Evolutionary conservation across 1,140 invertebrate genomes (phyloP), one percentile per base, ranked within the genome.

Genomic region (Sipha flava): DNA sequence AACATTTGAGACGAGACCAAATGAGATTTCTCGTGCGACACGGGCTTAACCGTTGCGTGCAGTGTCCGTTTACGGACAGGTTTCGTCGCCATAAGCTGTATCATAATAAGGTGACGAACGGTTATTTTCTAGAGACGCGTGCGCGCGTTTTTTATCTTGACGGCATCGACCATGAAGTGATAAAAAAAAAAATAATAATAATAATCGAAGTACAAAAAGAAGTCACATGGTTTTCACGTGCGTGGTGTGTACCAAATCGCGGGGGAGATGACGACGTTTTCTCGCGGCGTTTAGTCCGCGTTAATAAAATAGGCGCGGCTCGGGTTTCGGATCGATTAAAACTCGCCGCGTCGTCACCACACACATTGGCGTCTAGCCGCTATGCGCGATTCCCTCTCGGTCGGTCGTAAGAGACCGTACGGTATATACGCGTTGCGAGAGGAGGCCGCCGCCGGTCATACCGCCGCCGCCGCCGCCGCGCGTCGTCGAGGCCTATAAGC

Each of bases 151-250:
- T n/a, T n/a, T n/a, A n/a, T n/a, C n/a, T n/a, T n/a, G n/a, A n/a
- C n/a, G n/a, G n/a, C n/a, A n/a, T n/a, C n/a, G n/a, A n/a, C n/a
- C n/a, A n/a, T n/a, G n/a, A n/a, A n/a, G n/a, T n/a, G n/a, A n/a
- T n/a, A n/a, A n/a, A n/a, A n/a, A n/a, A n/a, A n/a, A n/a, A n/a
- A n/a, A n/a, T n/a, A n/a, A n/a, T n/a, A n/a, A n/a, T n/a, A n/a
- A n/a, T n/a, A n/a, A n/a, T n/a, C n/a, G n/a, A n/a, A n/a, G n/a
- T n/a, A n/a, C n/a, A n/a, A 14, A 62, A 57, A 57, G 26, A 12
- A 62, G 59, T 37, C 59, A 62, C 59, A 62, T 62, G 59, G 59
- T 62, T 62, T 62, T 62, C 59, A 62, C 59, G 59, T 62, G 59
- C 34, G 37, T 64, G 3, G 23, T 18, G 23, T 26, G 9, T 12